Base-by-base conservation (phyloP, 2,113 vertebrate species). In the Cyprichromis sp. region DNA sequence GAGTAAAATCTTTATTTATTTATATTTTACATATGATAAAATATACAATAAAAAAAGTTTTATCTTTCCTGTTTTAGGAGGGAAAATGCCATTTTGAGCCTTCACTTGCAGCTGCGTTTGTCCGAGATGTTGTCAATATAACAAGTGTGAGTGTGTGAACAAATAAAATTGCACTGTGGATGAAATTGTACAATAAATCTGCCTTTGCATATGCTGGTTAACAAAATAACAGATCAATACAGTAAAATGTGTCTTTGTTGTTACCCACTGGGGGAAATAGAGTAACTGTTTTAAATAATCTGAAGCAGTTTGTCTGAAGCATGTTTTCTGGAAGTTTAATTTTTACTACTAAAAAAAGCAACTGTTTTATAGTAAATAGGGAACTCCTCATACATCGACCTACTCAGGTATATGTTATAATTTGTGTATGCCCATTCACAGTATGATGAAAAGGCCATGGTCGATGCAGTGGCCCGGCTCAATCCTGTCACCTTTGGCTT, bases 401-500 rank as follows among this genome's bases (percentile, higher is more conserved):
- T 78, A 5, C 26, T 78, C 73, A 1, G 14, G 17, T 52, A 17
- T 11, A 50, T 50, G 29, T n/a, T 78, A n/a, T 50, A 19, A 76
- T 47, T 76, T 76, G 6, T 80, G 6, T 81, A 29, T 59, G 24
- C 45, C 5, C 4, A 10, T 81, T 40, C 21, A 45, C 80, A 98
- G 97, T 96, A 97, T 0, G 97, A 98, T 0, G 98, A 98, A 88
- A 92, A 89, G 0, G 94, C 95, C 2, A 97, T 98, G 96, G 95
- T 97, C 24, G 97, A 98, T 40, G 97, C 97, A 0, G 97, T 98
- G 91, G 97, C 97, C 59, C 89, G 90, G n/a, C 86, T 97, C 92
- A 98, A 98, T 88, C 98, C 98, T 0, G 96, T 98, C 91, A 98
- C 97, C 94, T 97, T 98, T 31, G 97, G 96, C 1, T 98, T 97